A percentile compares a stretch with the other conserved stretches of the same genome.
These are phyloP conservation scores for Fulica atra DNA, from an alignment of 2,113 vertebrate species.

Conservation along the genomic window DNA sequence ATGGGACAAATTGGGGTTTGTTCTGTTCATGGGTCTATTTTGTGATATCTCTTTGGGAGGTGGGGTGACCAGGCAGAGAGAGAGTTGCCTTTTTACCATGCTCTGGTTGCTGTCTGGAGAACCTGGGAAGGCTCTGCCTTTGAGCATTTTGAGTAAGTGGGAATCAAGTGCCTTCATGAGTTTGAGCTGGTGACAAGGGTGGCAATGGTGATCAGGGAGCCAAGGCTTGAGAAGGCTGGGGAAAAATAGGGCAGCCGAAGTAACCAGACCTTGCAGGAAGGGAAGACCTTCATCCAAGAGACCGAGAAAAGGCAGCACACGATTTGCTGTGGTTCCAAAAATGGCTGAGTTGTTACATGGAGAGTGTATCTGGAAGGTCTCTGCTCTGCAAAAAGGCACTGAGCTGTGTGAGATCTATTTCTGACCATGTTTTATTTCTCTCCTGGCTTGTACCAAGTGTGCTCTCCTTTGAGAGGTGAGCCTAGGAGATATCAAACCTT, in stretches of 20 bases:
- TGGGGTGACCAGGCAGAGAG: background rate
- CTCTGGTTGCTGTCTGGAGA: background rate
- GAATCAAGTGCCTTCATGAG: background rate
- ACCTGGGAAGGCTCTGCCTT: background rate
- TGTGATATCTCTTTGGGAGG: background rate
- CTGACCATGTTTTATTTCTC: background rate
- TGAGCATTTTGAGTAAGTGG: background rate
- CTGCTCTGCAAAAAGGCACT: background rate
- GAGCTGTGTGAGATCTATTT: background rate
- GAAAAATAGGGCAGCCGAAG: background rate
- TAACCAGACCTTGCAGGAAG: background rate
- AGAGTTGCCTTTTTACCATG: background rate
- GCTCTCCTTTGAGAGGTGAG: background rate
- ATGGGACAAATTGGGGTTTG: background rate
- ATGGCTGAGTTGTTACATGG: background rate
- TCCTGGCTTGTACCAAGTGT: background rate
- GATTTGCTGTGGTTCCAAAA: background rate
- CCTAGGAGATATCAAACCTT: background rate
- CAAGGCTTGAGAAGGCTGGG: background rate
- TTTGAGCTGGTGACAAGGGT: background rate
- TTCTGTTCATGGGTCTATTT: background rate
- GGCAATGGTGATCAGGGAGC: background rate
- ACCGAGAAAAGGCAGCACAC: background rate
- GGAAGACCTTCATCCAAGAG: background rate
- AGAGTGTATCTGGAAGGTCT: background rate